Base-by-base conservation (phyloP, 2,113 vertebrate species). In the Anarhynchus alexandrinus region DNA sequence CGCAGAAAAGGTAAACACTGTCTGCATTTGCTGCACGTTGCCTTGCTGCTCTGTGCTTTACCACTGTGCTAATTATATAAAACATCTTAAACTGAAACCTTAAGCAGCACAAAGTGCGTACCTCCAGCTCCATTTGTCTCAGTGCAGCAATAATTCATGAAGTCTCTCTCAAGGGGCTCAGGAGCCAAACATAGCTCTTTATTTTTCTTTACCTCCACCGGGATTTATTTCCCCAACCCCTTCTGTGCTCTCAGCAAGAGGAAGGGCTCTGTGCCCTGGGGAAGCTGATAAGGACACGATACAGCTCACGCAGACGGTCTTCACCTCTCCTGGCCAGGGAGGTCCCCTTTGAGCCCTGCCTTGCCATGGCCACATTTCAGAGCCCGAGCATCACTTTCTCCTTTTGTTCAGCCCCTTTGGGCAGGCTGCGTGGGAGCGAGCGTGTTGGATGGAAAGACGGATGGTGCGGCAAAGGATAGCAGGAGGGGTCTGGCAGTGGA, bases 31-130 rank as follows among this genome's bases (percentile, higher is more conserved):
- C 40, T 78, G 64, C 64, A 59, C 23, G 3, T 15, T 51, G 38
- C 29, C n/a, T 55, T n/a, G 36, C 30, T 80, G 57, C 30, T 85
- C 34, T 70, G 42, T n/a, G 30, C 54, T 88, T 72, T 51, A 36
- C 43, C 0, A 0, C 61, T 76, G 25, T 40, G 89, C n/a, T 47
- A 45, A 20, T 47, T 62, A 38, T 2, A 42, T 18, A 77, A 47
- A 81, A 64, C 17, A 47, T 26, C 38, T 76, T 27, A 84, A 81
- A 47, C 20, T 2, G 0, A 73, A 82, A 64, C 49, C 9, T 86
- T 36, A 64, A 2, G 14, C 19, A 79, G 40, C n/a, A 51, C 0
- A 0, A 71, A 65, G 36, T 7, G 11, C 0, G 1, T 26, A 71
- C 61, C 52, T 80, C 57, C 72, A 51, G 72, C 62, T 77, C 38